Percentiles rank a stretch among this genome's conserved stretches.
These are phyloP conservation scores for Eurystomus gularis DNA, from an alignment of 2,113 vertebrate species.

Conservation along the genomic window DNA sequence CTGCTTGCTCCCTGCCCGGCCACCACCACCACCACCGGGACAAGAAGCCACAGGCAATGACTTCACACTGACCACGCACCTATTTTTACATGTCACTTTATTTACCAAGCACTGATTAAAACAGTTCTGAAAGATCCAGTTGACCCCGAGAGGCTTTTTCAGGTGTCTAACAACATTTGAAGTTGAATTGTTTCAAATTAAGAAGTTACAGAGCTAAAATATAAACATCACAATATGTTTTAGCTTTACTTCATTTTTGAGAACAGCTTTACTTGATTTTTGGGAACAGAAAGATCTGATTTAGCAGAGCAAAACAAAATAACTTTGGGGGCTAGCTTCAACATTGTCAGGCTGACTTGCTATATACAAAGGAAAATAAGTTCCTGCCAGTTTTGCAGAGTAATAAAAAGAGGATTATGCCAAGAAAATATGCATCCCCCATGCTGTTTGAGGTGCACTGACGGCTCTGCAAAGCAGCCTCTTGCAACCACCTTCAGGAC, in stretches of 20 bases:
- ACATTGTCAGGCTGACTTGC: neutral
- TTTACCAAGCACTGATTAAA: neutral
- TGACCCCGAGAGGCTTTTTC: neutral
- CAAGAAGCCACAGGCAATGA: neutral
- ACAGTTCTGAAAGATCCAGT: neutral
- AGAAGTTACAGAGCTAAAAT: neutral
- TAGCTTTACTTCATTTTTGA: neutral
- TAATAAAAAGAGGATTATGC: neutral
- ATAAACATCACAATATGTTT: neutral
- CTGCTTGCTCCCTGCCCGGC: neutral
- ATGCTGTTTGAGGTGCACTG: neutral
- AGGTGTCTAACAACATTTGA: neutral
- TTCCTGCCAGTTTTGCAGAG: neutral
- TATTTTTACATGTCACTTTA: neutral
- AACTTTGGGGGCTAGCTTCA: neutral
- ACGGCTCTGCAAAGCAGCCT: neutral
- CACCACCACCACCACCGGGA: neutral
- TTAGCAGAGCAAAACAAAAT: neutral
- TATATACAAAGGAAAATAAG: neutral
- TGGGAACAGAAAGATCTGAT: neutral
- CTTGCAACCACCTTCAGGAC: neutral
- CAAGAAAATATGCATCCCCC: neutral
- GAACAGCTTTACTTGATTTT: neutral
- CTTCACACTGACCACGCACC: accelerated
- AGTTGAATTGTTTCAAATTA: neutral